Evolutionary conservation across 2,113 vertebrate genomes (phyloP).

Genomic region (Nycticebus coucang): DNA sequence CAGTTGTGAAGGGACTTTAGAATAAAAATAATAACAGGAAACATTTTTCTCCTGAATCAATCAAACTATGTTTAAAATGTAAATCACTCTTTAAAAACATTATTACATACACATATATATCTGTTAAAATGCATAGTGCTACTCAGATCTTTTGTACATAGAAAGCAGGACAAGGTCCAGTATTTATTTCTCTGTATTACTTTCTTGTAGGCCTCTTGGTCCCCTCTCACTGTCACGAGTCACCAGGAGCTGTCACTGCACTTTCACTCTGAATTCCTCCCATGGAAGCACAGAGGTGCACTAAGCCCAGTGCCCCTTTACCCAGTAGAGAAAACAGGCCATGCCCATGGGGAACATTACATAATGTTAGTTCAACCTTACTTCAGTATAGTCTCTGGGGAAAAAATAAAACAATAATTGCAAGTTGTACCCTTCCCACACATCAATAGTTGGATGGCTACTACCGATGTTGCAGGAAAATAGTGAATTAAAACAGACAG

Average conservation of each 20-base stretch:
- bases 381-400: neutral
- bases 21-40: conserved; percentile 2
- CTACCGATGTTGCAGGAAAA: no score
- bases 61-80: neutral
- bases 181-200: neutral
- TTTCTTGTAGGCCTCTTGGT: no score
- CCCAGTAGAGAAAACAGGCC: neutral
- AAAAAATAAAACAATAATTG: neutral
- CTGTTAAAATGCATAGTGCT: neutral
- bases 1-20: neutral
- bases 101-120: no score
- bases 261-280: neutral
- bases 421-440: neutral
- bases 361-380: neutral
- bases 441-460: no score
- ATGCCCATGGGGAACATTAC: neutral
- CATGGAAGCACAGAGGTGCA: neutral
- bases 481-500: no score
- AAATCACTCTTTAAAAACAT: neutral
- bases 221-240: neutral
- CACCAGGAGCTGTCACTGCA: neutral
- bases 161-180: no score
- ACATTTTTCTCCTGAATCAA: neutral
- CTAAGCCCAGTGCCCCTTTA: accelerated
- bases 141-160: no score